These are phyloP conservation scores for Xiphorhynchus erythropygius DNA, from an alignment of 2,797 vertebrate species.

Conservation along the genomic window DNA sequence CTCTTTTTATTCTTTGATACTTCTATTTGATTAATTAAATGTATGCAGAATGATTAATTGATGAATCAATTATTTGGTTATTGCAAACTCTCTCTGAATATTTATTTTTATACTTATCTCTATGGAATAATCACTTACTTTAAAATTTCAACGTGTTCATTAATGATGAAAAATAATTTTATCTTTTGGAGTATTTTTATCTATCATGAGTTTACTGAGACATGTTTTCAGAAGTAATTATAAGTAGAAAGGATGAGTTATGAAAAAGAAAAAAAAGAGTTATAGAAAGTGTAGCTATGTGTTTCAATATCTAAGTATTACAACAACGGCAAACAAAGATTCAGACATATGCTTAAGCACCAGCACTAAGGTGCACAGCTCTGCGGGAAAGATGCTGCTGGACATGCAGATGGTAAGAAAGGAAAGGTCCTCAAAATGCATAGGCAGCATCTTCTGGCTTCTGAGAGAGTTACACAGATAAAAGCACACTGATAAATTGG, in stretches of 20 bases:
- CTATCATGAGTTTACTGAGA: background rate
- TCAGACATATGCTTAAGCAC: background rate
- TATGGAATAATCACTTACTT: background rate
- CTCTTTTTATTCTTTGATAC: background rate
- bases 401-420: background rate
- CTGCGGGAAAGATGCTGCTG: background rate
- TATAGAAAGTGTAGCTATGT: background rate
- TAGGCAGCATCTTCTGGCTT: background rate
- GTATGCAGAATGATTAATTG: conserved; percentile 46
- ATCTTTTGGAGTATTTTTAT: background rate
- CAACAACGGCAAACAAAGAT: background rate
- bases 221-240: background rate
- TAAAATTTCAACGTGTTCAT: background rate
- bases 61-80: conserved; percentile 54
- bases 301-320: background rate
- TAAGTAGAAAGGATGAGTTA: background rate
- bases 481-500: background rate
- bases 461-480: background rate
- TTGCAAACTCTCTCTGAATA: background rate
- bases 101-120: conserved; percentile 45
- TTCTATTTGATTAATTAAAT: conserved; percentile 46
- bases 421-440: background rate
- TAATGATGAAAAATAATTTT: background rate
- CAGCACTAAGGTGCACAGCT: background rate
- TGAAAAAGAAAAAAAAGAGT: background rate